phyloP scores from a whole-genome alignment of 2,113 vertebrate species.

The Sapajus apella region DNA sequence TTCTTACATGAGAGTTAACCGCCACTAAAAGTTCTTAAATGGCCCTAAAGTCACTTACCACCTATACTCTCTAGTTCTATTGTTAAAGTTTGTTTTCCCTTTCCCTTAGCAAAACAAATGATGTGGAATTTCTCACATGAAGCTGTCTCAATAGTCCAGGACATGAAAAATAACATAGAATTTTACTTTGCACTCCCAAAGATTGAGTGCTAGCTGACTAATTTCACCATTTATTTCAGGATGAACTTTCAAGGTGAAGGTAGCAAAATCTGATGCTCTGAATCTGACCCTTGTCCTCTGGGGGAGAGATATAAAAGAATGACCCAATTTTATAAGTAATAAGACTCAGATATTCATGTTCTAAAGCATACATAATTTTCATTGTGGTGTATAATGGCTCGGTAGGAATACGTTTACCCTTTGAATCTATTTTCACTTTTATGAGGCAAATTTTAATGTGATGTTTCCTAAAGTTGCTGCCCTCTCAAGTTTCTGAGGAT shows the following conservation, averaged over 20 bases:
- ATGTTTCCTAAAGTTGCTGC: not conserved
- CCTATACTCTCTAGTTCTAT: not conserved
- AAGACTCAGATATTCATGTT: not conserved
- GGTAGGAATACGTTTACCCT: not conserved
- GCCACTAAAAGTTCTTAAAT: not conserved
- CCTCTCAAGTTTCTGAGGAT: not conserved
- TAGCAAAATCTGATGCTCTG: not conserved
- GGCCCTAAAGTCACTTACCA: not conserved
- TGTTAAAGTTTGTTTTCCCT: not conserved
- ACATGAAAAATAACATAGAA: not conserved
- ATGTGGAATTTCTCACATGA: not conserved
- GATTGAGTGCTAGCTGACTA: not conserved
- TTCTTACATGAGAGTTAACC: not conserved
- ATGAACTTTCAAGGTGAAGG: not conserved
- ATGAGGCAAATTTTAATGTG: not conserved
- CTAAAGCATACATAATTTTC: not conserved
- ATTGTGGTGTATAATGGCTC: not conserved
- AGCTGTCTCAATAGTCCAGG: not conserved
- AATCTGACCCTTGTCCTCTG: not conserved
- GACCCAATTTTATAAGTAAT: not conserved
- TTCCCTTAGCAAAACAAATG: not conserved
- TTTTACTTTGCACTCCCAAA: not conserved
- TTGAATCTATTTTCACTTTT: conserved; percentile 5
- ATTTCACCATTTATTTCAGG: conserved; percentile 25
- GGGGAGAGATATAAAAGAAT: not conserved